Evolutionary conservation across 2,888 invertebrate species (phyloP), one percentile per base, ranked within the genome.

Genomic region (Mesodorylaimus sp.): DNA sequence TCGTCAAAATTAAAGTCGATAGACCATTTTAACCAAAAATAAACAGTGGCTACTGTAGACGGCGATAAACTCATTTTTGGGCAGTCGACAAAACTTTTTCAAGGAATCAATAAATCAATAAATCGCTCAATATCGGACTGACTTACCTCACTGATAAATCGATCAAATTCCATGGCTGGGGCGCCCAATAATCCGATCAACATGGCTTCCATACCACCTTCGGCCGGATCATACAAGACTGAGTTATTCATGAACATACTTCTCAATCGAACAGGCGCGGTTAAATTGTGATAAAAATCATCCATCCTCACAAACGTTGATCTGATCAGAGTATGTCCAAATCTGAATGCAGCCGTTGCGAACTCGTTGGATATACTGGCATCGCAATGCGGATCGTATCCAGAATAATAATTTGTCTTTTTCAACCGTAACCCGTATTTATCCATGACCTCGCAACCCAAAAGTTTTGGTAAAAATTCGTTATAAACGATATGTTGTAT

Each of bases 371-470:
- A 80, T 47, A 88, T 75, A 2, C 77, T 74, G 0, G 86, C 78
- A 65, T 88, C 78, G 7, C 81, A 73, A 0, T 66, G 66, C 0
- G 74, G 68, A 63, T 82, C 76, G 64, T 84, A 83, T 3, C 57
- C 58, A 57, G 47, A 45, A 54, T 27, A 44, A 47, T 64, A 66
- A 45, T 65, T 65, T 24, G 38, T 53, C 0, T 81, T 78, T 57
- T 80, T 65, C 3, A 89, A 73, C 58, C 83, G 85, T 49, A 93
- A 69, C 3, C 83, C 87, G 64, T 88, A 89, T 3, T 86, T 72
- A 60, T 82, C 83, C 54, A 88, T 80, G 19, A 83, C 81, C 58
- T 83, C 83, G 80, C 82, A 84, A 3, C 89, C 87, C 13, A 93
- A 74, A 44, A 95, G 74, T 51, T 89, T 76, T 0, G 93, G 93